Evolutionary conservation across 37 sponge, comb jelly and placozoan genomes (phyloP), one percentile per base, ranked within the genome.

Genomic region (Theonella swinhoei): DNA sequence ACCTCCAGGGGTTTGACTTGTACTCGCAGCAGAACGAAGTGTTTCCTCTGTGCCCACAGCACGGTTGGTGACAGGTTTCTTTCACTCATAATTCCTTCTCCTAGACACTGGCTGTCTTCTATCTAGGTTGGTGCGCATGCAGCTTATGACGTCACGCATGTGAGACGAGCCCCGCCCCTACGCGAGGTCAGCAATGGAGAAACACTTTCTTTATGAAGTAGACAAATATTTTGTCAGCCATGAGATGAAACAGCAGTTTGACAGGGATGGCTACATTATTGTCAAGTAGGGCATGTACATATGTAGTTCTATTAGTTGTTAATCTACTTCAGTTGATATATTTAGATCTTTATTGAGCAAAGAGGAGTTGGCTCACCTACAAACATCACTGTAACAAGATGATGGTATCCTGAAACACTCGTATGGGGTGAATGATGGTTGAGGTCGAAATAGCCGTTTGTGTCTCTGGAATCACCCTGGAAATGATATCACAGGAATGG

Each of bases 391-490:
- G 4, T 87, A 95, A 68, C 69, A 47, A 24, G 93, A 95, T 61
- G 81, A 61, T 70, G 90, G 79, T 8, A 70, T 95, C 0, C 31
- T 87, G 47, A 68, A 80, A 37, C 80, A 92, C 59, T 86, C 91
- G 3, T 91, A 87, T 64, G 67, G 37, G 0, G 31, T 68, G n/a
- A 71, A 47, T 31, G 96, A 95, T 74, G 93, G 88, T 22, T 81
- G 82, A 19, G 96, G 96, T 20, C 70, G 91, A 22, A 31, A 42
- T 32, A 90, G 88, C 72, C 64, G 88, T 1, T 41, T 96, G 78
- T 87, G 88, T 75, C 84, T 96, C 23, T 96, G 97, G 97, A 93
- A 88, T 64, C 82, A 91, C 38, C 90, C 94, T 22, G 94, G 97
- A 1, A 59, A 85, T 20, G 92, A 94, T 71, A 78, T 91, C 64